phyloP scores from a whole-genome alignment of 2,888 invertebrate species.

The Latheticus oryzae region DNA sequence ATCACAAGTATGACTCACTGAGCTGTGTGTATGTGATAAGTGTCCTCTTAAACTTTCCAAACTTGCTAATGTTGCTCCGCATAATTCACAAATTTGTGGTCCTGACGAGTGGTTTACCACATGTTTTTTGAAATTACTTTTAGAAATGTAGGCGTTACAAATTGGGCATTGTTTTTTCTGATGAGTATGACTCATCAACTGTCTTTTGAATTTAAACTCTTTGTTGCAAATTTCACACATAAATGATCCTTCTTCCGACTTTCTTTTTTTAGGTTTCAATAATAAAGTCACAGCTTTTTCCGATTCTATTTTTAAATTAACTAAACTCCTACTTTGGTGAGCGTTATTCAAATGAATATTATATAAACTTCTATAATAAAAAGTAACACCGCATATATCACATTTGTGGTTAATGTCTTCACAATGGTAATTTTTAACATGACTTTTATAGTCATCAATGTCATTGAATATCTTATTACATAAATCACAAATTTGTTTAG shows the following conservation, averaged over 20 bases:
- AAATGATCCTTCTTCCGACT: constrained; percentile 14
- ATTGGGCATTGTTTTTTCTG: constrained; percentile 55
- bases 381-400: constrained; percentile 16
- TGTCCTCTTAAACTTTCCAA: constrained; percentile 52
- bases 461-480: constrained; percentile 26
- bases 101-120: constrained; percentile 53
- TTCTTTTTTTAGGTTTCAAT: constrained; percentile 9
- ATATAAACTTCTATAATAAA: constrained; percentile 30
- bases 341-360: constrained; percentile 24
- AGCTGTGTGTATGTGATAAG: constrained; percentile 47
- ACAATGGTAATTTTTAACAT: constrained; percentile 17
- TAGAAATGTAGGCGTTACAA: constrained; percentile 53
- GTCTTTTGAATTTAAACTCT: constrained; percentile 39
- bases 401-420: constrained; percentile 15
- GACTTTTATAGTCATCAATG: constrained; percentile 21
- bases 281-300: constrained; percentile 17
- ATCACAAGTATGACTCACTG: constrained; percentile 45
- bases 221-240: constrained; percentile 43
- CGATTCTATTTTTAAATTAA: constrained; percentile 2
- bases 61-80: constrained; percentile 56
- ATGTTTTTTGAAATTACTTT: constrained; percentile 56
- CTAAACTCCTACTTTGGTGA: not conserved
- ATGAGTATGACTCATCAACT: constrained; percentile 51
- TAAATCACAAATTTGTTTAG: constrained; percentile 23
- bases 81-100: constrained; percentile 58